Evolutionary conservation across 2,113 vertebrate species (phyloP).

Genomic region (Tursiops truncatus): DNA sequence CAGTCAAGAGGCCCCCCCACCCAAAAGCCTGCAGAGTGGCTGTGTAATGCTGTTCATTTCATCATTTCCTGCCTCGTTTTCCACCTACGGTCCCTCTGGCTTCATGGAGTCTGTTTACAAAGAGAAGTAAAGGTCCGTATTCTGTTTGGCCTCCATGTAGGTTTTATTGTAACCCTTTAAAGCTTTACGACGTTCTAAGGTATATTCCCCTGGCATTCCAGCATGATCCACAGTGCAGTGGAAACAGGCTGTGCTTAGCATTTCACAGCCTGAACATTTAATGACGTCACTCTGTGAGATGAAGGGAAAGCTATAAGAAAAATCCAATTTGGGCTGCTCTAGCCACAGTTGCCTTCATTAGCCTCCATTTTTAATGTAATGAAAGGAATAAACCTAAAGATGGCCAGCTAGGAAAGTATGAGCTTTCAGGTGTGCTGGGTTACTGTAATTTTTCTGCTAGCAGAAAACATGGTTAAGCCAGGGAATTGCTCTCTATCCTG

Average conservation of each 20-base stretch:
- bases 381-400: constrained; percentile 69
- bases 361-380: constrained; percentile 72
- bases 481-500: constrained; percentile 36
- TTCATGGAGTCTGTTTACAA: constrained; percentile 8
- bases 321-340: constrained; percentile 41
- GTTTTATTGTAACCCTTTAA: constrained; percentile 73
- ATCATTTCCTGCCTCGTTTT: not conserved
- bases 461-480: not conserved
- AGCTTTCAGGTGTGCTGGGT: constrained; percentile 32
- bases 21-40: not conserved
- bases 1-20: not conserved
- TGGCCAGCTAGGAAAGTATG: constrained; percentile 55
- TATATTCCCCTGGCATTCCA: constrained; percentile 54
- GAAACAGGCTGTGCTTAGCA: constrained; percentile 50
- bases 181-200: constrained; percentile 67
- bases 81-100: not conserved
- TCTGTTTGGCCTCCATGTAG: not conserved
- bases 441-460: constrained; percentile 58
- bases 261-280: constrained; percentile 69
- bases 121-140: not conserved
- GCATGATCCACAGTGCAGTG: constrained; percentile 32
- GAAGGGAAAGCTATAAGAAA: constrained; percentile 66
- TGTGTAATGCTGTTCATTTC: not conserved
- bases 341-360: constrained; percentile 48
- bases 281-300: constrained; percentile 66